These are phyloP conservation scores for Epiperipatus broadwayi DNA, from an alignment of 2,888 invertebrate species.

Conservation along the genomic window DNA sequence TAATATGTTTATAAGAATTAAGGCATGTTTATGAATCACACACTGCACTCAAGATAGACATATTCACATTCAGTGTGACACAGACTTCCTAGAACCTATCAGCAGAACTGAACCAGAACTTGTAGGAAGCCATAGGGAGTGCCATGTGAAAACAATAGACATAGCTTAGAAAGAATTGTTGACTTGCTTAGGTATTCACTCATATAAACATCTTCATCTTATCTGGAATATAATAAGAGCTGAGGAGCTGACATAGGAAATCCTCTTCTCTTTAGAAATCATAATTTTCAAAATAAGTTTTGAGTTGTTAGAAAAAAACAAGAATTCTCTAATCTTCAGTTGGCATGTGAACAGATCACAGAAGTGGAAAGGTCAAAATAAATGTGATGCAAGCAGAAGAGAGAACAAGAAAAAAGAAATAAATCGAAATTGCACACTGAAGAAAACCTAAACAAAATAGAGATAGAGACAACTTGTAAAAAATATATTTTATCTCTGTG, in stretches of 20 bases:
- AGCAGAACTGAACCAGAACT: too few species aligned
- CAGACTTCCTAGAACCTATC: too few species aligned
- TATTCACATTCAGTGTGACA: too few species aligned
- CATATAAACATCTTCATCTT: slow-evolving; percentile 69
- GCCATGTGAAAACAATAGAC: slow-evolving; percentile 89
- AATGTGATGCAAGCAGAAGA: slow-evolving; percentile 65
- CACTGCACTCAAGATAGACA: too few species aligned
- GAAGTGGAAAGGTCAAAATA: slow-evolving; percentile 67
- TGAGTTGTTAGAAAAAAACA: slow-evolving; percentile 61
- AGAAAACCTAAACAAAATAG: too few species aligned
- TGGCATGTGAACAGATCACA: slow-evolving; percentile 66
- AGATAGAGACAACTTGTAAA: too few species aligned
- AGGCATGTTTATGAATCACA: too few species aligned
- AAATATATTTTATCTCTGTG: too few species aligned
- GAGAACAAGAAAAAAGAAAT: slow-evolving; percentile 45
- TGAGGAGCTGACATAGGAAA: slow-evolving; percentile 82
- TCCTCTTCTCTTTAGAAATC: slow-evolving; percentile 66
- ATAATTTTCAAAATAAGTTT: slow-evolving; percentile 72
- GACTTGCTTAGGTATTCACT: slow-evolving; percentile 78
- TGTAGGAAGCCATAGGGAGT: slow-evolving; percentile 58
- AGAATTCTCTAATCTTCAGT: slow-evolving; percentile 66
- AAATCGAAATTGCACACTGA: slow-evolving; percentile 23
- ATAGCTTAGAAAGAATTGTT: slow-evolving; percentile 90
- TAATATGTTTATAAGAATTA: too few species aligned
- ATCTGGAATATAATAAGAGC: slow-evolving; percentile 67